phyloP scores from a whole-genome alignment of 2,113 vertebrate genomes.

The Crotalus helleri region DNA sequence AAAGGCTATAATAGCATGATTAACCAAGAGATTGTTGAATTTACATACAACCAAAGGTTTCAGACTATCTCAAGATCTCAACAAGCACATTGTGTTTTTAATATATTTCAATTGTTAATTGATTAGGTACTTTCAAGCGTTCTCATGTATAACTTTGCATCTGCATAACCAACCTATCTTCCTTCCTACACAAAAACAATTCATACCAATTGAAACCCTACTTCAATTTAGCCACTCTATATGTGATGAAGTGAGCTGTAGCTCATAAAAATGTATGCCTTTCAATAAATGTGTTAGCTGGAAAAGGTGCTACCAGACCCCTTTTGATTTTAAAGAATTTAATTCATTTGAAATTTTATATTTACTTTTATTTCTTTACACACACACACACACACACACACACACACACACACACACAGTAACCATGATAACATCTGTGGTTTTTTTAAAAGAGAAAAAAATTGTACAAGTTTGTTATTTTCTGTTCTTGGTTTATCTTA shows the following conservation, averaged over 20 bases:
- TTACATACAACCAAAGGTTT: neutral
- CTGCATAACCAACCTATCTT: neutral
- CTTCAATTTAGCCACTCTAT: neutral
- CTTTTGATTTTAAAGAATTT: neutral
- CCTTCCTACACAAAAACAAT: neutral
- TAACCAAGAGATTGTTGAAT: neutral
- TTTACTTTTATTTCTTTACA: neutral
- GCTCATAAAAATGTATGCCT: neutral
- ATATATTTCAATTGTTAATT: neutral
- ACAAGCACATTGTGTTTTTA: neutral
- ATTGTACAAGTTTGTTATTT: conserved; percentile 37
- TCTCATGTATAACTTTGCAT: neutral
- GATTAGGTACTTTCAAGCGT: neutral
- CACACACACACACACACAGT: conserved; percentile 1
- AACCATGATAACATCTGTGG: conserved; percentile 46
- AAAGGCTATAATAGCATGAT: neutral
- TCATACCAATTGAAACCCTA: neutral
- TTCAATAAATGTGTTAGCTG: neutral
- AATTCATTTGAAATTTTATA: neutral
- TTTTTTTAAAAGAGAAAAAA: conserved; percentile 53
- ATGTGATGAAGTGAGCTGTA: neutral
- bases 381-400: neutral
- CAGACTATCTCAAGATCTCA: neutral
- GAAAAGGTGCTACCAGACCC: neutral
- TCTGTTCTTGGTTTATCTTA: conserved; percentile 58